Evolutionary conservation across 1,140 invertebrate species (phyloP).

Genomic region (Camponotus pennsylvanicus): DNA sequence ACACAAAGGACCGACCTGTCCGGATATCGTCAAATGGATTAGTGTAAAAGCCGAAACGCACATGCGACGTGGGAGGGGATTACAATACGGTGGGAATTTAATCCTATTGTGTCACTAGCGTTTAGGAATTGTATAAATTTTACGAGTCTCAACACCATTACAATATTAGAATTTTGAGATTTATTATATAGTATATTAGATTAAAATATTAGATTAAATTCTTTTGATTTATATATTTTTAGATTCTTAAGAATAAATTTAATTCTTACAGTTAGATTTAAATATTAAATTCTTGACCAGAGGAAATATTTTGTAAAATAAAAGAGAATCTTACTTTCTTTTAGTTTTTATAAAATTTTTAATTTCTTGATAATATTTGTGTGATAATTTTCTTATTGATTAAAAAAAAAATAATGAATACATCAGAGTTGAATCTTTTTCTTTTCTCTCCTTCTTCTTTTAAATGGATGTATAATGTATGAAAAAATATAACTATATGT

Average conservation of each 20-base stretch:
- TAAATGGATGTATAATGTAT: not conserved
- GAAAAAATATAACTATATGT: not conserved
- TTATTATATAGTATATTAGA: too few relatives aligned
- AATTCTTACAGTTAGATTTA: too few relatives aligned
- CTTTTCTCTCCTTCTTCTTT: not conserved
- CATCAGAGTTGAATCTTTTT: not conserved
- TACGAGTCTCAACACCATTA: not conserved
- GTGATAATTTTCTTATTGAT: not conserved
- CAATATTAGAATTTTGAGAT: not conserved
- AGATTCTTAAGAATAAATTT: too few relatives aligned
- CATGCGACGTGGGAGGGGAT: not conserved
- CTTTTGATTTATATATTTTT: too few relatives aligned
- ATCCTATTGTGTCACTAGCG: constrained; percentile 3
- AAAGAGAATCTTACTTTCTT: not conserved
- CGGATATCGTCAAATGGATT: constrained; percentile 51
- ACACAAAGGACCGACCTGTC: constrained; percentile 56
- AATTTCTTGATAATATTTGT: not conserved
- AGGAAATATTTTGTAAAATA: not conserved
- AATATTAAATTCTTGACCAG: not conserved
- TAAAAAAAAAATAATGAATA: not conserved
- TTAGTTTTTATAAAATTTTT: not conserved
- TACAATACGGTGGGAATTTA: constrained; percentile 28
- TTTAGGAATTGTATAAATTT: constrained; percentile 11
- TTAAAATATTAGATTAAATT: too few relatives aligned
- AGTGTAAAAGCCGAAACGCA: constrained; percentile 18